These are phyloP conservation scores for Drosophila erecta DNA, from an alignment of 1,140 invertebrate species.

Conservation along the genomic window DNA sequence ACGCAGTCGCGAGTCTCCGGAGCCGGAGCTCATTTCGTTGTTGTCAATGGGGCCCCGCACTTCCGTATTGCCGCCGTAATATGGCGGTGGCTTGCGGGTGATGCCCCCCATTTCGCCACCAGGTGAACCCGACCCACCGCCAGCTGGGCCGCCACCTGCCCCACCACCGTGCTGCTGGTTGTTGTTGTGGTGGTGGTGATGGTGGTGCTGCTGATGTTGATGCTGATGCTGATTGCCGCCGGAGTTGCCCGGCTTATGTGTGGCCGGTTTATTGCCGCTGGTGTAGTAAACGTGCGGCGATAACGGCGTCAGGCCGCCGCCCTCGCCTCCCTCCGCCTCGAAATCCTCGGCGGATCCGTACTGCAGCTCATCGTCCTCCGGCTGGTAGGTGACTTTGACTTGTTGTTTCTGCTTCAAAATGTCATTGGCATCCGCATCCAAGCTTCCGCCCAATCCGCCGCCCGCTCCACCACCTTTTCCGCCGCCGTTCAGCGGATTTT, in stretches of 20 bases:
- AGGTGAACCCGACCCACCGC: slow-evolving; percentile 12
- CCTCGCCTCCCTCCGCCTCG: slow-evolving; percentile 71
- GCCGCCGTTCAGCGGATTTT: slow-evolving; percentile 72
- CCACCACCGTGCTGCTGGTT: slow-evolving; percentile 31
- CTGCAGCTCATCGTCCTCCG: slow-evolving; percentile 81
- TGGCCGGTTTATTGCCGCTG: slow-evolving; percentile 76
- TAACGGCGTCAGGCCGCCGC: slow-evolving; percentile 68
- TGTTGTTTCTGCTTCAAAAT: slow-evolving; percentile 84
- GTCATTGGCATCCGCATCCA: slow-evolving; percentile 83
- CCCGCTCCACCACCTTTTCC: slow-evolving; percentile 42
- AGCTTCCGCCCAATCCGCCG: slow-evolving; percentile 38
- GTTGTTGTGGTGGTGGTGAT: slow-evolving; percentile 70
- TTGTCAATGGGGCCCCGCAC: slow-evolving; percentile 69
- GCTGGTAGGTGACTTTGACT: slow-evolving; percentile 84
- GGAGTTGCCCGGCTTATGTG: slow-evolving; percentile 66
- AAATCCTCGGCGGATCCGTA: slow-evolving; percentile 84
- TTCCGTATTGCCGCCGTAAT: slow-evolving; percentile 66
- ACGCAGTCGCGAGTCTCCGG: slow-evolving; percentile 41
- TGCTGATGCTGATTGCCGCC: slow-evolving; percentile 65
- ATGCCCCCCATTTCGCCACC: slow-evolving; percentile 41
- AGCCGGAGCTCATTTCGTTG: slow-evolving; percentile 59
- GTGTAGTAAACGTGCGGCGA: slow-evolving; percentile 81
- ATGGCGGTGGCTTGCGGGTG: slow-evolving; percentile 58
- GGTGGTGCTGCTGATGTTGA: slow-evolving; percentile 64
- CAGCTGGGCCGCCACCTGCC: slow-evolving; percentile 8